Base-by-base conservation (phyloP, 2,113 vertebrate genomes). In the Canis aureus region DNA sequence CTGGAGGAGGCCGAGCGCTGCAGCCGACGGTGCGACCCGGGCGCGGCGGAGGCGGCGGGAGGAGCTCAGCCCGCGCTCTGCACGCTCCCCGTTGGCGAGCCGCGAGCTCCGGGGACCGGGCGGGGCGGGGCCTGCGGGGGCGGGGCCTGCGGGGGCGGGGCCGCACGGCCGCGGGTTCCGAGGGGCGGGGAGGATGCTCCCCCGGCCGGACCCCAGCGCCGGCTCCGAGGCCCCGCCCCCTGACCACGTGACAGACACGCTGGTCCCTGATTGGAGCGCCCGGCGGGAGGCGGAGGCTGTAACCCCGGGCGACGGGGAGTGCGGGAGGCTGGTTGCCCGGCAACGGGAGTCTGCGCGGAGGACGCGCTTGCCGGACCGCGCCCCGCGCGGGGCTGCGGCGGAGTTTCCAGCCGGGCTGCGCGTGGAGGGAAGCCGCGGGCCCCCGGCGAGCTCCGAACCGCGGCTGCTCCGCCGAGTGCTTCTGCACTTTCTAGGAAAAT, bases 291-390 rank as follows among this genome's bases (percentile, higher is more conserved):
- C 7, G 76, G 95, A n/a, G 78, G 27, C 3, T 29, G 17, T 57
- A 67, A 94, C 12, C 91, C 9, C 3, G 2, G 27, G 62, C 83
- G 78, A 53, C 64, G 0, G 0, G 1, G 38, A 0, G 11, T 5
- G 43, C 8, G 13, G 3, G 38, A 19, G 53, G 25, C 27, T 49
- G 94, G 97, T 98, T 96, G 85, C 97, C 94, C 64, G 73, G 97
- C 98, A 98, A 98, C 98, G 12, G 5, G n/a, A 20, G 32, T 35
- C 57, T 5, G 13, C 11, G 2, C 1, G 0, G 57, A 19, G 38
- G 27, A 2, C 9, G 0, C 0, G 7, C 20, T 51, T 76, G 11
- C 49, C 9, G 0, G 69, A 74, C 57, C 0, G 0, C 7, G 4
- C 4, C 38, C 0, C 7, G 4, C 4, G 38, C 0, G 5, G 13